These are phyloP conservation scores for Parnassius smintheus DNA, from an alignment of 2,888 invertebrate species.

Conservation along the genomic window DNA sequence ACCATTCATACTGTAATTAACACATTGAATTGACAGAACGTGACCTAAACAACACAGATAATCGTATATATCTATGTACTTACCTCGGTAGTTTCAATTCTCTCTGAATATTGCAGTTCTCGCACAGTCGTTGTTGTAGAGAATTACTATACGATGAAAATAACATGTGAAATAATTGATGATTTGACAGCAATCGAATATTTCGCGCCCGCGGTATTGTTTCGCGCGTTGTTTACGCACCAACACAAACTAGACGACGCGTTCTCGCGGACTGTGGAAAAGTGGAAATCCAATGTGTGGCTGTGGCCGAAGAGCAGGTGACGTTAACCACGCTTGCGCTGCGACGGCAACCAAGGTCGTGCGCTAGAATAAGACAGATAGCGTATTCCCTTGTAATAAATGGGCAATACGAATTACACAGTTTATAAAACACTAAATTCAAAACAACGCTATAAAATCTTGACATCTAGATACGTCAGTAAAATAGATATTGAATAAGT, in stretches of 20 bases:
- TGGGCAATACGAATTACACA: conserved; percentile 11
- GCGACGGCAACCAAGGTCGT: conserved; percentile 55
- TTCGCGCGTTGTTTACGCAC: conserved; percentile 20
- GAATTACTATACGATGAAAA: background rate
- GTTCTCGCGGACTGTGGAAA: conserved; percentile 58
- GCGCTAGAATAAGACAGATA: conserved; percentile 39
- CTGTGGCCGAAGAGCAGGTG: conserved; percentile 39
- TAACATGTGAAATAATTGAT: conserved; percentile 9
- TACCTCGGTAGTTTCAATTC: conserved; percentile 40
- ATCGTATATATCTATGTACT: conserved; percentile 43
- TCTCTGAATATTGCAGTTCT: background rate
- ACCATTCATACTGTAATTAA: conserved; percentile 50
- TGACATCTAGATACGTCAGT: too few relatives aligned
- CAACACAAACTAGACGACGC: conserved; percentile 42
- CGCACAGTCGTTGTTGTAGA: too few relatives aligned
- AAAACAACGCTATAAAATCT: background rate
- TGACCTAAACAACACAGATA: conserved; percentile 54
- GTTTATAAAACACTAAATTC: background rate
- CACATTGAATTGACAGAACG: conserved; percentile 66
- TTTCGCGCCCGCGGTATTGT: conserved; percentile 14
- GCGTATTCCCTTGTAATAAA: conserved; percentile 14
- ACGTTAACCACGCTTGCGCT: conserved; percentile 30
- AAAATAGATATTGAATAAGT: too few relatives aligned
- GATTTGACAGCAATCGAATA: conserved; percentile 16
- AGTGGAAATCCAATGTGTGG: conserved; percentile 44